Evolutionary conservation across 2,888 invertebrate species (phyloP), one percentile per base, ranked within the genome.

Genomic region (Plebejus argus): DNA sequence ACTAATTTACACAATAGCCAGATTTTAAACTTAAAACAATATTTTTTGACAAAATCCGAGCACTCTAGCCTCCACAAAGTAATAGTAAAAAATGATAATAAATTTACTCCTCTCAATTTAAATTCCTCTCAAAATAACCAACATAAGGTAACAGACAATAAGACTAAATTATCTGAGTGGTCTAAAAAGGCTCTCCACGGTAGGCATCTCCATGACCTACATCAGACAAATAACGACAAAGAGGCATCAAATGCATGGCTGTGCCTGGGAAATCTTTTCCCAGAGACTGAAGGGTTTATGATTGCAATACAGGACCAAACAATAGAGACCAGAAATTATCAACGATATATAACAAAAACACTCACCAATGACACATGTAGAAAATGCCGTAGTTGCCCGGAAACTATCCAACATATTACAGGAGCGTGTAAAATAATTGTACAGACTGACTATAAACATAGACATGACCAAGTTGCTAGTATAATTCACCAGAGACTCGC

Each of bases 211-310:
- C n/a, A 74, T 28, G 39, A 49, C 45, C 20, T n/a, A 74, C 45
- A 23, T 20, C 74, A 74, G 23, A n/a, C 45, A 15, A 74, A 78
- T 49, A 72, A 78, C 76, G 80, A 80, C 77, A 78, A 74, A 70
- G 56, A 70, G 35, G 81, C 79, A 61, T 81, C 80, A 66, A 80
- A 81, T 78, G 77, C 77, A 28, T 80, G 79, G 79, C 75, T 80
- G 15, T 76, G 76, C 15, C 76, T 56, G 10, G 78, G 78, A 4
- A 78, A 79, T 15, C 75, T 79, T 4, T 81, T 80, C 39, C 81
- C 79, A 1, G 80, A 81, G 28, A 28, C 28, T 28, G 28, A 28
- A 28, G 28, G 28, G 28, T 28, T 28, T 2, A 28, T n/a, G n/a
- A n/a, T n/a, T n/a, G n/a, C n/a, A n/a, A n/a, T n/a, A n/a, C n/a